A percentile compares a stretch with the other conserved stretches of the same genome.
Conservation (phyloP, 1,140 invertebrate genomes). For the Drosophila hydei region DNA sequence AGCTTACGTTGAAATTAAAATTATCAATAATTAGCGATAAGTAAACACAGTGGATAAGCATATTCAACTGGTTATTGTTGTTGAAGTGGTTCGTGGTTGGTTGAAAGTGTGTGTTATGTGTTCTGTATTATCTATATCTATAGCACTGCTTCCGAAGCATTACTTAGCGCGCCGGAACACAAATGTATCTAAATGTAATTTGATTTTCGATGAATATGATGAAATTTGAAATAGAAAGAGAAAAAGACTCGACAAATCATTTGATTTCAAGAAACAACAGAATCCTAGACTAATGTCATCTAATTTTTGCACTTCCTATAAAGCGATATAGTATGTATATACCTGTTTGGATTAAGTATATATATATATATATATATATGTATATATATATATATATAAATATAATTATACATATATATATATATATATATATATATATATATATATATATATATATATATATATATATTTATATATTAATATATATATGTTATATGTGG, state of each 20-base stretch:
- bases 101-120: conserved; percentile 30
- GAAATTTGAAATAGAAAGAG: neutral
- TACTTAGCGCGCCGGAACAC: conserved; percentile 65
- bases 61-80: conserved; percentile 35
- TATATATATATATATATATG: conserved; percentile 14
- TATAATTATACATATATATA: conserved; percentile 27
- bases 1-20: conserved; percentile 33
- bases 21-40: conserved; percentile 44
- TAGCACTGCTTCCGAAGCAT: conserved; percentile 60
- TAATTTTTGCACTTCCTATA: conserved; percentile 13
- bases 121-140: conserved; percentile 22
- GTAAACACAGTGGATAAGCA: conserved; percentile 46
- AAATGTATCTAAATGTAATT: conserved; percentile 20
- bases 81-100: conserved; percentile 15
- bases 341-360: conserved; percentile 25
- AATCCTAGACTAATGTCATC: conserved; percentile 14
- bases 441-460: conserved; percentile 24
- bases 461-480: conserved; percentile 24
- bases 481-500: conserved; percentile 19
- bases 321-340: conserved; percentile 32
- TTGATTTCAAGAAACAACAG: conserved; percentile 21
- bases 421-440: conserved; percentile 23
- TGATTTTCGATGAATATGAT: neutral
- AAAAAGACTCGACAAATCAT: conserved; percentile 19
- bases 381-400: conserved; percentile 31